These are phyloP conservation scores for Ormyrus thymus DNA, from an alignment of 2,888 invertebrate genomes.

Conservation along the genomic window DNA sequence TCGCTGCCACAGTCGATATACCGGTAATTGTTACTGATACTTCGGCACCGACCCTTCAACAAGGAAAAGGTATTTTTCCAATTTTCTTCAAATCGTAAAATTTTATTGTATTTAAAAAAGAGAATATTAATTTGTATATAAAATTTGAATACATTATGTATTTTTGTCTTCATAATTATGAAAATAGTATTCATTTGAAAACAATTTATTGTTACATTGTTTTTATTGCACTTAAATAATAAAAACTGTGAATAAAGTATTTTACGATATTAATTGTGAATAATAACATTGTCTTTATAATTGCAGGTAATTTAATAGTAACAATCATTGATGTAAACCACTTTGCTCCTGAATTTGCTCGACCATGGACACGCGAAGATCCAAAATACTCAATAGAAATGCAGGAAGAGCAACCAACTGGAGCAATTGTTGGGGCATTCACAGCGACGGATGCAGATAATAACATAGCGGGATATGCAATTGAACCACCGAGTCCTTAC, in stretches of 20 bases:
- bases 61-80: slow-evolving; percentile 81
- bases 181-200: too few relatives aligned
- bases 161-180: too few relatives aligned
- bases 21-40: slow-evolving; percentile 88
- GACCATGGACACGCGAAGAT: slow-evolving; percentile 83
- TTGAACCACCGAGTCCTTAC: slow-evolving; percentile 83
- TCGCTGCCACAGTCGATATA: slow-evolving; percentile 85
- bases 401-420: slow-evolving; percentile 88
- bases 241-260: too few relatives aligned
- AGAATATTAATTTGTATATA: background rate
- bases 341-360: slow-evolving; percentile 79
- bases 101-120: background rate
- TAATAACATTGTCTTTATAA: too few relatives aligned
- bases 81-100: background rate
- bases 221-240: too few relatives aligned
- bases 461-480: slow-evolving; percentile 85
- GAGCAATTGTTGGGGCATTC: slow-evolving; percentile 85
- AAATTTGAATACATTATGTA: too few relatives aligned
- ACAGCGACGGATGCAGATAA: slow-evolving; percentile 89
- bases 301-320: slow-evolving; percentile 79
- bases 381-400: slow-evolving; percentile 82
- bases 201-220: too few relatives aligned
- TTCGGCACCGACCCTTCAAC: slow-evolving; percentile 86
- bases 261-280: too few relatives aligned
- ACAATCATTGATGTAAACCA: slow-evolving; percentile 80